A percentile compares a stretch with the other conserved stretches of the same genome.
Evolutionary conservation across 2,113 vertebrate genomes (phyloP).

Genomic region (Oncorhynchus kisutch): DNA sequence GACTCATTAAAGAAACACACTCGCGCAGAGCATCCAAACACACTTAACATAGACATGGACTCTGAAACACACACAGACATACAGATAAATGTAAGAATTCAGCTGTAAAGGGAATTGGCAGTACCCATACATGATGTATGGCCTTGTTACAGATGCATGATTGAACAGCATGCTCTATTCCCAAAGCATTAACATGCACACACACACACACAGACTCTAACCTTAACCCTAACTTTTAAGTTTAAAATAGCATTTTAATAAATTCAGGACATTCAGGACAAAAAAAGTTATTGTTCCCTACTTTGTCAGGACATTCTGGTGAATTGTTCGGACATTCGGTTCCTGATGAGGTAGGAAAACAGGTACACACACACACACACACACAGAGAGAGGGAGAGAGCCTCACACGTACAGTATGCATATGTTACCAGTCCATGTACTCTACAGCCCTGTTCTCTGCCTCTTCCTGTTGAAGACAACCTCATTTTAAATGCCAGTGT

Average conservation of each 20-base stretch:
- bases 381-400: too few relatives aligned
- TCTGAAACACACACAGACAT: background rate
- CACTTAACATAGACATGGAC: conserved; percentile 36
- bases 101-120: conserved; percentile 13
- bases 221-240: too few relatives aligned
- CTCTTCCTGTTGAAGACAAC: too few relatives aligned
- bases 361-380: too few relatives aligned
- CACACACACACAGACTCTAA: too few relatives aligned
- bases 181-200: background rate
- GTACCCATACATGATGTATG: conserved; percentile 25
- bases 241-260: too few relatives aligned
- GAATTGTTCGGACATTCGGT: too few relatives aligned
- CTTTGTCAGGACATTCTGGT: too few relatives aligned
- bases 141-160: conserved; percentile 34
- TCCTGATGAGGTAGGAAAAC: too few relatives aligned
- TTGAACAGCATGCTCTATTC: conserved; percentile 27
- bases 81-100: background rate
- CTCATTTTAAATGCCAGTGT: too few relatives aligned
- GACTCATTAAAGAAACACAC: conserved; percentile 58
- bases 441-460: conserved; percentile 8
- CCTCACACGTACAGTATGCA: background rate
- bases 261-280: too few relatives aligned
- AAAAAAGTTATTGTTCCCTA: too few relatives aligned
- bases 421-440: conserved; percentile 16
- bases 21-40: conserved; percentile 29